Evolutionary conservation across 2,888 invertebrate genomes (phyloP).

Genomic region (Phragmatobia fuliginosa): DNA sequence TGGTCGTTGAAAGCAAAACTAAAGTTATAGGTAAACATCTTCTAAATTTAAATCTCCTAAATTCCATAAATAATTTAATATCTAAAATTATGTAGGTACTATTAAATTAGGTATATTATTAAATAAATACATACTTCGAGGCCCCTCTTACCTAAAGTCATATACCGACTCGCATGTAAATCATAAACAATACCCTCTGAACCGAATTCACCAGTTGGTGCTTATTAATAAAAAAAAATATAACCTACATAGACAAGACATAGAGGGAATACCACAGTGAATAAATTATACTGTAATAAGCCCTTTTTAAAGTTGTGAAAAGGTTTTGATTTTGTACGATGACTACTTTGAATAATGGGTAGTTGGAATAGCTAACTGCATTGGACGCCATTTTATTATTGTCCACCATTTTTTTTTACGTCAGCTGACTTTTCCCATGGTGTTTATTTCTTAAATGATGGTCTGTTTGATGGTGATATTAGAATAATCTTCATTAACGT

Average conservation of each 20-base stretch:
- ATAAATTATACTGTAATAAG: constrained; percentile 21
- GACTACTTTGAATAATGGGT: constrained; percentile 8
- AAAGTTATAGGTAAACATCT: no score
- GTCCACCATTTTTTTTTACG: constrained; percentile 3
- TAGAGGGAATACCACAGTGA: constrained; percentile 9
- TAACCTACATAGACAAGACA: constrained; percentile 11
- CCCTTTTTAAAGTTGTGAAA: constrained; percentile 14
- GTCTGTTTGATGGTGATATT: background rate
- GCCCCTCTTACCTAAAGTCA: background rate
- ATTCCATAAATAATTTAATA: no score
- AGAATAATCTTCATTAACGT: background rate
- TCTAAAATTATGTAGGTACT: no score
- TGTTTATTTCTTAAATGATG: background rate
- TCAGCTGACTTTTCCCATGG: constrained; percentile 11
- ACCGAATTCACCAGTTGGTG: background rate
- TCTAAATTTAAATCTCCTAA: no score
- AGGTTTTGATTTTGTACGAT: constrained; percentile 11
- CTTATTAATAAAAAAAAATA: constrained; percentile 19
- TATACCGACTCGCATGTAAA: constrained; percentile 6
- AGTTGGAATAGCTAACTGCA: constrained; percentile 7
- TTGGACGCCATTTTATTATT: background rate
- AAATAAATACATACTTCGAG: background rate
- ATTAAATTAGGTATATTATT: no score
- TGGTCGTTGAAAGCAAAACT: background rate
- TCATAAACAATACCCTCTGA: background rate